Evolutionary conservation across 2,113 vertebrate species (phyloP).

Genomic region (Recurvirostra avosetta): DNA sequence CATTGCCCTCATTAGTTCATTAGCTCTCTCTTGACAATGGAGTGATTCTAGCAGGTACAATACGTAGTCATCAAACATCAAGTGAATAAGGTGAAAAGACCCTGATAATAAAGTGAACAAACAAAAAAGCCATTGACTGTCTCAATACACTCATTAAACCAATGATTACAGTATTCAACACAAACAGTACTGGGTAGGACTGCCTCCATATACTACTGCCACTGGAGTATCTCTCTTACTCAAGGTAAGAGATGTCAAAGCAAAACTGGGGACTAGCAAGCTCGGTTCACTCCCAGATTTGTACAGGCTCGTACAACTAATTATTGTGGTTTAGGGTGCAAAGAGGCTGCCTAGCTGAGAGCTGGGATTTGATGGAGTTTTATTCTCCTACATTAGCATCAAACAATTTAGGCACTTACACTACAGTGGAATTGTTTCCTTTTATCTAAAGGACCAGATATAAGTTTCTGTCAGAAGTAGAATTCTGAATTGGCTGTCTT

Average conservation of each 20-base stretch:
- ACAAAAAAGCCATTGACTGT: conserved; percentile 31
- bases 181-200: not conserved
- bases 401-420: not conserved
- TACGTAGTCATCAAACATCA: conserved; percentile 99
- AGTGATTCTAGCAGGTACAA: conserved; percentile 96
- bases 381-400: not conserved
- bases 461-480: not conserved
- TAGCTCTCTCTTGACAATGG: conserved; percentile 96
- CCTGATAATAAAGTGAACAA: conserved; percentile 74
- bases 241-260: not conserved
- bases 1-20: conserved; percentile 95
- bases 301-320: not conserved
- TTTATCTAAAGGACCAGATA: not conserved
- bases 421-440: not conserved
- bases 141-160: conserved; percentile 10
- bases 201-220: not conserved
- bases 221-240: not conserved
- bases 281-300: not conserved
- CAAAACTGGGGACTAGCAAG: not conserved
- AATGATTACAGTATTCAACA: not conserved
- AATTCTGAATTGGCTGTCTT: not conserved
- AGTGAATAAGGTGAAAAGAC: conserved; percentile 96
- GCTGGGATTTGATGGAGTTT: not conserved
- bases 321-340: not conserved
- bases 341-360: not conserved